Percentiles rank a stretch among this genome's conserved stretches.
phyloP scores from a whole-genome alignment of 2,888 invertebrate species.

The Hypomecis atomaria region DNA sequence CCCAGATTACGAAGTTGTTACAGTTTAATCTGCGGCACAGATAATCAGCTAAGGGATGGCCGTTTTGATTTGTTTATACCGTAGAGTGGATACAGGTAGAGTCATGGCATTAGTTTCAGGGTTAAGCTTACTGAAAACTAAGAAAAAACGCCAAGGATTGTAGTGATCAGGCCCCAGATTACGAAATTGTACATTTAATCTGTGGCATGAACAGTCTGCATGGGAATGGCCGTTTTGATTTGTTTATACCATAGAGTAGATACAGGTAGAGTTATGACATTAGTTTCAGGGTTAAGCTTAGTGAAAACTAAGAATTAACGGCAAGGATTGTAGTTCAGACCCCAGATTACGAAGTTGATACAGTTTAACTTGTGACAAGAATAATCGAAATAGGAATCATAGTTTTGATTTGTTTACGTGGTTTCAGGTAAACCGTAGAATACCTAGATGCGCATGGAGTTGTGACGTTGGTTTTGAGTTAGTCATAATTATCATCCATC shows the following conservation, averaged over 20 bases:
- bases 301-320: too few relatives aligned
- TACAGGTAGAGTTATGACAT: slow-evolving; percentile 6
- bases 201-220: slow-evolving; percentile 35
- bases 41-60: slow-evolving; percentile 36
- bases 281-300: neutral
- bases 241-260: slow-evolving; percentile 8
- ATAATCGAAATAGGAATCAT: slow-evolving; percentile 35
- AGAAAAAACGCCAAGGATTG: too few relatives aligned
- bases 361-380: slow-evolving; percentile 12
- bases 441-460: too few relatives aligned
- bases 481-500: too few relatives aligned
- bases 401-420: slow-evolving; percentile 18
- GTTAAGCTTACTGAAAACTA: neutral
- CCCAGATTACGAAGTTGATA: slow-evolving; percentile 12
- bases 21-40: slow-evolving; percentile 11
- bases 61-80: slow-evolving; percentile 22
- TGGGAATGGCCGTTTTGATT: slow-evolving; percentile 27
- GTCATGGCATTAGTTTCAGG: neutral
- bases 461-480: too few relatives aligned
- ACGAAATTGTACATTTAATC: slow-evolving; percentile 3
- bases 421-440: too few relatives aligned
- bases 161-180: slow-evolving; percentile 25
- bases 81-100: slow-evolving; percentile 5
- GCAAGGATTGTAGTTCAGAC: slow-evolving; percentile 2
- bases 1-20: slow-evolving; percentile 12